Evolutionary conservation across 1,140 invertebrate genomes (phyloP), one percentile per base, ranked within the genome.

Genomic region (Pissodes strobi): DNA sequence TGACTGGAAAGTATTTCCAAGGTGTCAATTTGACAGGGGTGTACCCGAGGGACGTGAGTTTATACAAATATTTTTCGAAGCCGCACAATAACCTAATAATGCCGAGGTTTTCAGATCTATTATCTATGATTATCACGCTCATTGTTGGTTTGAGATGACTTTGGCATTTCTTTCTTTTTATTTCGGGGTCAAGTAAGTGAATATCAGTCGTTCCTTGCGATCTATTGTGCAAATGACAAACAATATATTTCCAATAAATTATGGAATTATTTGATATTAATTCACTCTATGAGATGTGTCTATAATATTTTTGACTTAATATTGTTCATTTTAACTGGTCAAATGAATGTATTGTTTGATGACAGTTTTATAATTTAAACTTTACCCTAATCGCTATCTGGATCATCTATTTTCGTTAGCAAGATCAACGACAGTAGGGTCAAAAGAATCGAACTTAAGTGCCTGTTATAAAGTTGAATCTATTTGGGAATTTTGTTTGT

Each of bases 1-100:
- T 66, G 64, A 69, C 64, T 69, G 46, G 64, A 55, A 60, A 64
- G n/a, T 66, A 66, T 69, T 66, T 60, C 30, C 17, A 60, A 66
- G 63, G 67, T 65, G 63, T 69, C 67, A 65, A 69, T 65, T 57
- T 59, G 59, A 69, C 64, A 53, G 49, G 58, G 63, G 63, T 69
- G 58, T 66, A 60, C 58, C 51, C 51, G 12, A 49, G 58, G 38
- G 64, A 56, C 51, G 13, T 13, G 2, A 55, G 21, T 56, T 61
- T 66, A 66, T 66, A 66, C 58, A 66, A 66, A 66, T 61, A 66
- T 59, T 51, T 55, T 64, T 53, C 30, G 48, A 37, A 22, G 55
- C 17, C 18, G n/a, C 46, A 65, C 63, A 65, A 65, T 65, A 58
- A 65, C 41, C 21, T 45, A 59, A 59, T 65, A 65, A 65, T 43